Base-by-base conservation (phyloP, 2,888 invertebrate genomes). In the Trissolcus japonicus region DNA sequence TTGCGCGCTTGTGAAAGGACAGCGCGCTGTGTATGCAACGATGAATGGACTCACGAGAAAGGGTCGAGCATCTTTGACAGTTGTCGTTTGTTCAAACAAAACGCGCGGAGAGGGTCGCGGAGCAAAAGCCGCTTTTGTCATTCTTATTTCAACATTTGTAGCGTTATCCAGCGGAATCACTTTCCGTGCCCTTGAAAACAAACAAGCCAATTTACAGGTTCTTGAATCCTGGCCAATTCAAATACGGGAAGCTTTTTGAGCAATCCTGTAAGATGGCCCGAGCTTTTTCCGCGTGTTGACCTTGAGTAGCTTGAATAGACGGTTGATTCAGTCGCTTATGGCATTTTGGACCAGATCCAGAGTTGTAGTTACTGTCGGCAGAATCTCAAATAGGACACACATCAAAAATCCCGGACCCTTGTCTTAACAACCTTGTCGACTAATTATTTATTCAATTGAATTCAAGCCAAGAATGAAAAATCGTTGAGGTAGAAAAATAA, bases 161-260 rank as follows among this genome's bases (percentile, higher is more conserved):
- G 19, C 2, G 6, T 46, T 7, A 61, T 50, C 51, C 61, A 6
- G 50, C 1, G n/a, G 40, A 50, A 17, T 17, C 40, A 57, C 40
- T 57, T 50, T 43, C 25, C 43, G 59, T 53, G 59, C 40, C 67
- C 67, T 67, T 67, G 67, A 67, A 57, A 53, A 40, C 56, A 66
- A 66, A 66, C 56, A 51, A 66, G 40, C 66, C 57, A 57, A 66
- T 66, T 66, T 43, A 13, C 54, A 54, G 46, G n/a, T 25, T 59
- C 54, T 54, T 63, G 21, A 63, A 54, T 13, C 25, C 6, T 21
- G n/a, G 17, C 54, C 54, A 63, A 59, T 54, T 54, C 54, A 43
- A 63, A 63, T 53, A 43, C 7, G 21, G 17, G 6, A 14, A 16
- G 61, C 41, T 62, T 51, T 19, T 19, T 40, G 41, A 62, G 25